Conservation (phyloP, 2,888 invertebrate species). For the Coenonympha glycerion region DNA sequence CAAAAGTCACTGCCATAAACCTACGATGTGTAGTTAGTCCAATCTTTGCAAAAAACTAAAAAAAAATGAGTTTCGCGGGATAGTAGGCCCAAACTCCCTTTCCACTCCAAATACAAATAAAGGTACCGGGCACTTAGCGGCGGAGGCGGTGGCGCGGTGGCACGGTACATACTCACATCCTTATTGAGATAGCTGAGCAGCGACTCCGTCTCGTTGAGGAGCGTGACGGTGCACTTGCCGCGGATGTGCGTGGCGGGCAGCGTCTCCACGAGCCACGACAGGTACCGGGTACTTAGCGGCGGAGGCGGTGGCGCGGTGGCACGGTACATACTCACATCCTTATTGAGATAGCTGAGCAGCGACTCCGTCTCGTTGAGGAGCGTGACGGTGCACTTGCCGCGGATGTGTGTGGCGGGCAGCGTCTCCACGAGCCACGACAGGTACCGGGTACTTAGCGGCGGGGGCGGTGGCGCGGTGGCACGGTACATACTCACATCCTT, state of each 20-base stretch:
- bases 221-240: conserved; percentile 98
- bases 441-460: background rate
- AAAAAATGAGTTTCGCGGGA: too few species aligned
- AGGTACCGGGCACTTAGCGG: background rate
- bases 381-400: conserved; percentile 99
- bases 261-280: background rate
- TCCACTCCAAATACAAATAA: too few species aligned
- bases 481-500: conserved; percentile 88
- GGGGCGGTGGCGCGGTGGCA: background rate
- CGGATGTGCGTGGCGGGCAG: conserved; percentile 89
- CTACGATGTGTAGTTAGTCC: too few species aligned
- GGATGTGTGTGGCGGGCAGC: conserved; percentile 86
- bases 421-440: background rate
- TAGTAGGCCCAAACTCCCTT: too few species aligned
- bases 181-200: conserved; percentile 96
- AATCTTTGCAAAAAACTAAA: too few species aligned
- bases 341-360: conserved; percentile 95
- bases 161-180: conserved; percentile 82
- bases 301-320: too few species aligned
- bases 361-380: conserved; percentile 99
- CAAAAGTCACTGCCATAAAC: too few species aligned
- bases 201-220: conserved; percentile 99
- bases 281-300: background rate
- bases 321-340: conserved; percentile 83
- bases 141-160: too few species aligned